Evolutionary conservation across 2,113 vertebrate genomes (phyloP), one percentile per base, ranked within the genome.

Genomic region (Psittacula cyanocephala): DNA sequence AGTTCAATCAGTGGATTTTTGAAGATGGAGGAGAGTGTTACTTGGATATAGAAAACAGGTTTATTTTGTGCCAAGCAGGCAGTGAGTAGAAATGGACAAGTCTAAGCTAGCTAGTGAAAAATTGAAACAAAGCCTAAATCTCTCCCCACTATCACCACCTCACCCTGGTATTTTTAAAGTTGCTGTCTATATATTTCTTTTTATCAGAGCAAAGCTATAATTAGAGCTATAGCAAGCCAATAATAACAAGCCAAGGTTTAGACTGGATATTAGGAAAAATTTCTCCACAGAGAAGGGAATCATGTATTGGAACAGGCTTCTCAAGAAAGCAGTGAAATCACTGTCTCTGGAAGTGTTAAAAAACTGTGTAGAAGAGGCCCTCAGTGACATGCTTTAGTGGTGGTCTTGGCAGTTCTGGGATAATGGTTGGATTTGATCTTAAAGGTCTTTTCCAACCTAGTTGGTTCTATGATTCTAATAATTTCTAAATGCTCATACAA

Each of bases 101-200:
- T 91, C 88, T 90, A 94, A 95, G 76, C 89, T 89, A 80, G 93
- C 46, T 60, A 71, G n/a, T 31, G 10, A 85, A 89, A 95, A 96
- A 79, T 62, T 39, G 90, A 64, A 95, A 78, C 41, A 53, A 88
- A 91, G 29, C 23, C 47, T 64, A 81, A 64, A 79, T 63, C 33
- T 88, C 77, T 88, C 15, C 25, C 17, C 35, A 81, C 43, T 35
- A 75, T 55, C 33, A 64, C 25, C 59, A 77, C 71, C 10, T 31
- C 8, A 1, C 37, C 46, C 64, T 55, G 14, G 84, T 81, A 39
- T 64, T 86, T 84, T 93, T 65, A 20, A 91, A 68, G 17, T 67
- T 93, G 62, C 25, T 82, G n/a, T 49, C 41, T 90, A 18, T 89
- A 20, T 89, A 7, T 69, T 72, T 53, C 53, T 52, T 70, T 28